These are phyloP conservation scores for Onychomys arenicola DNA, from an alignment of 2,797 vertebrate species.

Conservation along the genomic window DNA sequence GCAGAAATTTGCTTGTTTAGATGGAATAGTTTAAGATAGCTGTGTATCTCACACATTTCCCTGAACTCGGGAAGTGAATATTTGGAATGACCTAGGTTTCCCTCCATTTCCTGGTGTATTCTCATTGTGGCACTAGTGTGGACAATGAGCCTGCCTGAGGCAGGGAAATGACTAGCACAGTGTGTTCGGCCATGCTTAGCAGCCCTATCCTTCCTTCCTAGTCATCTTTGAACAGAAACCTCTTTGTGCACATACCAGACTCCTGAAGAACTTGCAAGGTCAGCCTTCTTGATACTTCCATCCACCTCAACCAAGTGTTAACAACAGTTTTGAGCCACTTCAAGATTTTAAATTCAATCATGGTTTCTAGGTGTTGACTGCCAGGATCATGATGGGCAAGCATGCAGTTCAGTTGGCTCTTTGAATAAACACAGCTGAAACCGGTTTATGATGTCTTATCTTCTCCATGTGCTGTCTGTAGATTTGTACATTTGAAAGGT, in stretches of 20 bases:
- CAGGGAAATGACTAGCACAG: background rate
- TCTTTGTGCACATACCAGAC: background rate
- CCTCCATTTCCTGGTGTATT: background rate
- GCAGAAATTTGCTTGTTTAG: slow-evolving; percentile 5
- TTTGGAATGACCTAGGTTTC: background rate
- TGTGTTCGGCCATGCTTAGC: background rate
- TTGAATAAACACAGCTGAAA: background rate
- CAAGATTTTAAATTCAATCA: background rate
- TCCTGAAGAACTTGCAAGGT: background rate
- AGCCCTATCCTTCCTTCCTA: background rate
- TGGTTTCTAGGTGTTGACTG: background rate
- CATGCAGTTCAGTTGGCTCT: background rate
- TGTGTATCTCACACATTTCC: background rate
- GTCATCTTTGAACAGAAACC: background rate
- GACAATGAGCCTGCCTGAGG: background rate
- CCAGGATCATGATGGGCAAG: background rate
- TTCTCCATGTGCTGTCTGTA: background rate
- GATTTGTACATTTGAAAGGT: background rate
- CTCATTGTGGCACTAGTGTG: no score
- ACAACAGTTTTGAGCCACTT: background rate
- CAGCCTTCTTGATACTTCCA: background rate
- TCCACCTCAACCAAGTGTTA: background rate
- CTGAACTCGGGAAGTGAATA: background rate
- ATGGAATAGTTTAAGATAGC: slow-evolving; percentile 20
- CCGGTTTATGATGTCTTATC: background rate